Evolutionary conservation across 2,888 invertebrate species (phyloP).

Genomic region (Cephus pygmeus): DNA sequence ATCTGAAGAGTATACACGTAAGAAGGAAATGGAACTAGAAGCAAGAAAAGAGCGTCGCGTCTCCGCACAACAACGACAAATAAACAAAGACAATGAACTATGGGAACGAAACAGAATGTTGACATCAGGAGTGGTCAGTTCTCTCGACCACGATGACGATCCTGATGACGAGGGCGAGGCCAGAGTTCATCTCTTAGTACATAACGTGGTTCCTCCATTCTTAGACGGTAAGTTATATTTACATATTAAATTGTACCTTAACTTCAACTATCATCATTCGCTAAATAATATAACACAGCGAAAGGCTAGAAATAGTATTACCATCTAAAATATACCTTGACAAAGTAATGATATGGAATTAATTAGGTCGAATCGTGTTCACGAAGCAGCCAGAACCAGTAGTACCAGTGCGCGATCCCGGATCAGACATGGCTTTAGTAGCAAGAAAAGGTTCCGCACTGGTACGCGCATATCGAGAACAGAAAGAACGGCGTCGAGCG

Average conservation of each 20-base stretch:
- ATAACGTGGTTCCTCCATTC: conserved; percentile 98
- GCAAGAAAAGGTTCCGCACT: conserved; percentile 93
- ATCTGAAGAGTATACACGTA: conserved; percentile 91
- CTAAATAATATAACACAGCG: not conserved
- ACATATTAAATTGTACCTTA: not conserved
- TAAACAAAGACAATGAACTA: conserved; percentile 97
- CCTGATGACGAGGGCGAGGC: conserved; percentile 96
- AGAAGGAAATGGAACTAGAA: conserved; percentile 93
- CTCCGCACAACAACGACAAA: conserved; percentile 95
- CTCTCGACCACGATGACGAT: conserved; percentile 89
- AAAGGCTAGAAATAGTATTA: not conserved
- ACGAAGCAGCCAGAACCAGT: conserved; percentile 99
- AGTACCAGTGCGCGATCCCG: conserved; percentile 96
- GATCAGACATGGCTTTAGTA: conserved; percentile 96
- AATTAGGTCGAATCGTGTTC: conserved; percentile 85
- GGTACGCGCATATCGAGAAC: conserved; percentile 92
- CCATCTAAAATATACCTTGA: not conserved
- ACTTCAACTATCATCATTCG: not conserved
- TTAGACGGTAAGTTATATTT: conserved; percentile 78
- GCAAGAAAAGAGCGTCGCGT: conserved; percentile 90
- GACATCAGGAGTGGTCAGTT: conserved; percentile 92
- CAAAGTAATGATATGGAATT: conserved; percentile 11
- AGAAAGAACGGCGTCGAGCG: conserved; percentile 95
- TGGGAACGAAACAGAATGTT: conserved; percentile 99
- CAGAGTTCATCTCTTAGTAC: conserved; percentile 94